A percentile compares a stretch with the other conserved stretches of the same genome.
Conservation (phyloP, 1,140 invertebrate species). For the Scaptomyza pallida region DNA sequence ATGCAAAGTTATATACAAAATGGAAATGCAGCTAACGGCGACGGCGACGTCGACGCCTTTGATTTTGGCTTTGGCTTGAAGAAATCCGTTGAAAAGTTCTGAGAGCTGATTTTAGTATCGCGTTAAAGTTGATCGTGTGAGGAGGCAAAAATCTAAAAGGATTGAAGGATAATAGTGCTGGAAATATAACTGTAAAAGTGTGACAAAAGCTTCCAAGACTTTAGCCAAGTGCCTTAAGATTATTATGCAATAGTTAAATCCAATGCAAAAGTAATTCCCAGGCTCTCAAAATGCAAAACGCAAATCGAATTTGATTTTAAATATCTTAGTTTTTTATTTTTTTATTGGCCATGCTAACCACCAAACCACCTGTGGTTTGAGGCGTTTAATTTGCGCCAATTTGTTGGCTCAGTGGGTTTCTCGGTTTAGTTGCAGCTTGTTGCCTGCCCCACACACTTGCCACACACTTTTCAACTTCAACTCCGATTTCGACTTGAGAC, state of each 20-base stretch:
- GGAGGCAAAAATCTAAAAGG: conserved; percentile 10
- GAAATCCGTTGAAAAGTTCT: conserved; percentile 1
- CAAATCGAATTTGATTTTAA: conserved; percentile 76
- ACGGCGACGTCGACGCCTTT: conserved; percentile 31
- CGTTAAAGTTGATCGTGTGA: conserved; percentile 43
- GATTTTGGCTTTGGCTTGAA: not conserved
- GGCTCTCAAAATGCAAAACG: conserved; percentile 52
- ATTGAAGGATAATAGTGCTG: not conserved
- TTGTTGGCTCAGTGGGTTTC: conserved; percentile 47
- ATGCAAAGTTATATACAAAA: conserved; percentile 24
- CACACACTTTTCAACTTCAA: conserved; percentile 16
- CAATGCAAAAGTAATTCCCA: conserved; percentile 45
- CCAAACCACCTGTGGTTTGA: conserved; percentile 57
- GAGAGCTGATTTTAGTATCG: conserved; percentile 35
- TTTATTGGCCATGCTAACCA: conserved; percentile 23
- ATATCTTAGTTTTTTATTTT: conserved; percentile 39
- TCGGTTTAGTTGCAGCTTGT: conserved; percentile 5
- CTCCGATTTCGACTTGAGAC: conserved; percentile 23
- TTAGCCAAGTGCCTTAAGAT: too few species aligned
- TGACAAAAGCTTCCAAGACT: too few species aligned
- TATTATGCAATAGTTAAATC: too few species aligned
- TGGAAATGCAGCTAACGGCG: conserved; percentile 34
- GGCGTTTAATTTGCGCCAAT: conserved; percentile 69
- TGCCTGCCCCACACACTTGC: not conserved
- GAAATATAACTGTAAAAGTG: not conserved